A percentile compares a stretch with the other conserved stretches of the same genome.
phyloP scores from a whole-genome alignment of 2,797 vertebrate species.

The Coluber constrictor region DNA sequence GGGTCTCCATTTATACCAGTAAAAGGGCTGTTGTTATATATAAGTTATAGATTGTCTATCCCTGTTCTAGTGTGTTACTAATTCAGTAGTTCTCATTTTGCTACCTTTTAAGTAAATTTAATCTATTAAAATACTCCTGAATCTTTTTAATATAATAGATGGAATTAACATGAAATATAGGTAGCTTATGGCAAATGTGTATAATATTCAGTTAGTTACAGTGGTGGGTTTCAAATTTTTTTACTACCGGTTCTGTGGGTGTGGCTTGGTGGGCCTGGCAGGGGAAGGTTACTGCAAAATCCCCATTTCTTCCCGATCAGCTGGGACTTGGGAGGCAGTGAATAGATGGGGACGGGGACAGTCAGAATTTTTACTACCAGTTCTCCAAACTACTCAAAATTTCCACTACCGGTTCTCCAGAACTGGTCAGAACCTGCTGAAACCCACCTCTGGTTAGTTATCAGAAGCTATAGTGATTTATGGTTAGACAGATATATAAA shows the following conservation, averaged over 20 bases:
- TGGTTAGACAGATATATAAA: background rate
- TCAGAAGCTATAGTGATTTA: background rate
- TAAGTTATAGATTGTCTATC: background rate
- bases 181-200: background rate
- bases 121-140: conserved; percentile 2
- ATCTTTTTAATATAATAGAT: background rate
- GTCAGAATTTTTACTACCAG: too few species aligned
- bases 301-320: too few species aligned
- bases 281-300: too few species aligned
- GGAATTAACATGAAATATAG: background rate
- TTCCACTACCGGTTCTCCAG: too few species aligned
- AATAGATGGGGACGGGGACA: too few species aligned
- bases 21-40: background rate
- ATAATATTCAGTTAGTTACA: background rate
- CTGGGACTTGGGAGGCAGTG: too few species aligned
- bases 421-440: too few species aligned
- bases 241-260: too few species aligned
- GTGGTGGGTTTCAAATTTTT: too few species aligned
- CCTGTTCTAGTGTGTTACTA: background rate
- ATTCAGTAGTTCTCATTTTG: background rate
- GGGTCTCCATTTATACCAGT: background rate
- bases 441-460: background rate
- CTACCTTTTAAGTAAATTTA: background rate
- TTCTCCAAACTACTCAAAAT: too few species aligned
- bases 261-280: too few species aligned